Evolutionary conservation across 2,888 invertebrate genomes (phyloP), one percentile per base, ranked within the genome.

Genomic region (Limnephilus marmoratus): DNA sequence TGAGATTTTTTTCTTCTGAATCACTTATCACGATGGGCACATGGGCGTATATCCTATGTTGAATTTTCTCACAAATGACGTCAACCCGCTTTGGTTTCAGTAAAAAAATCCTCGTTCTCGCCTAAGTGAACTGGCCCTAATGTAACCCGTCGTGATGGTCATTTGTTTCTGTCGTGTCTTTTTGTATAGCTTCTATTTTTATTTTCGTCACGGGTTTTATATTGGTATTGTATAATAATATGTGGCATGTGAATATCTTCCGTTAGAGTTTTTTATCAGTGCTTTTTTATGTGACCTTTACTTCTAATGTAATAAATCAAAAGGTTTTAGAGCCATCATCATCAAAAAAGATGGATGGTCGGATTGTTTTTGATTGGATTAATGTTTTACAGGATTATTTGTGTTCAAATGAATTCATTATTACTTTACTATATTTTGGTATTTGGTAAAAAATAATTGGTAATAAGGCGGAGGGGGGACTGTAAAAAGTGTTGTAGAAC

Each of bases 141-240:
- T 90, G 90, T 90, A 90, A 90, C 83, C 83, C 80, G 83, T 49
- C 85, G 53, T 68, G 49, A 34, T 49, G 34, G 34, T 83, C 68
- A 90, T 90, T 90, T 90, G 90, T 90, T 83, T 90, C 83, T 90
- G 90, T 90, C 90, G 90, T 53, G 85, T 90, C 53, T 85, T 90
- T 90, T 53, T 90, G 24, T 68, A 18, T 24, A 31, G 90, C 24
- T 90, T 81, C 29, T 34, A 68, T 83, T 90, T 90, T 49, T 90
- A 83, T 31, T 83, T 29, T n/a, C 68, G 83, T 83, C 49, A 49
- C 86, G 49, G 68, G 9, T 68, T 68, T 68, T 68, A n/a, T 68
- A n/a, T 68, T 68, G 68, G n/a, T n/a, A 9, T 68, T 68, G 24
- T 68, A 68, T 13, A 13, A 45, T 68, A 24, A 68, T 68, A 68